Evolutionary conservation across 2,888 invertebrate genomes (phyloP).

Genomic region (Dynastes tityus): DNA sequence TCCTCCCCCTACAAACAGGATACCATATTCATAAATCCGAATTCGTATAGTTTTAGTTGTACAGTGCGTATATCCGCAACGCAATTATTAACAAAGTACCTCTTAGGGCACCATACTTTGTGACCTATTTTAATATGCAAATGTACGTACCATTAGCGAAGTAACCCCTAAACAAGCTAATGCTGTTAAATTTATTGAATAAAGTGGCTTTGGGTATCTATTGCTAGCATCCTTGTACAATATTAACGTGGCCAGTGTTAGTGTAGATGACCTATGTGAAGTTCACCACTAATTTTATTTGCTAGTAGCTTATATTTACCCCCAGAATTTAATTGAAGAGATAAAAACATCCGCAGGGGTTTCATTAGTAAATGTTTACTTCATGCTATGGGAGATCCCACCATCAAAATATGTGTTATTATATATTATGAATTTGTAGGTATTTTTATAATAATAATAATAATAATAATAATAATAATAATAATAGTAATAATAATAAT

Average conservation of each 20-base stretch:
- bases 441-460: no score
- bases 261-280: not conserved
- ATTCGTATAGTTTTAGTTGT: not conserved
- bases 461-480: no score
- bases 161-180: conserved; percentile 33
- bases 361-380: no score
- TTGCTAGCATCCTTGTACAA: conserved; percentile 4
- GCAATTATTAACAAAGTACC: conserved; percentile 15
- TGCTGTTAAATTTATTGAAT: conserved; percentile 35
- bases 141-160: conserved; percentile 29
- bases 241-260: conserved; percentile 16
- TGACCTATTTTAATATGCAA: conserved; percentile 31
- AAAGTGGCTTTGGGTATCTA: conserved; percentile 33
- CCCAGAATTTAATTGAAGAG: not conserved
- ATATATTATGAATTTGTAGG: no score
- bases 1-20: not conserved
- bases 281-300: conserved; percentile 1
- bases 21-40: not conserved
- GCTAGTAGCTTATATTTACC: not conserved
- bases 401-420: no score
- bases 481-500: no score
- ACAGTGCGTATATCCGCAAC: not conserved
- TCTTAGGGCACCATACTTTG: conserved; percentile 5
- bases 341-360: not conserved
- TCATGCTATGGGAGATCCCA: no score